Base-by-base conservation (phyloP, 2,888 invertebrate genomes). In the Polyommatus iphigenia region DNA sequence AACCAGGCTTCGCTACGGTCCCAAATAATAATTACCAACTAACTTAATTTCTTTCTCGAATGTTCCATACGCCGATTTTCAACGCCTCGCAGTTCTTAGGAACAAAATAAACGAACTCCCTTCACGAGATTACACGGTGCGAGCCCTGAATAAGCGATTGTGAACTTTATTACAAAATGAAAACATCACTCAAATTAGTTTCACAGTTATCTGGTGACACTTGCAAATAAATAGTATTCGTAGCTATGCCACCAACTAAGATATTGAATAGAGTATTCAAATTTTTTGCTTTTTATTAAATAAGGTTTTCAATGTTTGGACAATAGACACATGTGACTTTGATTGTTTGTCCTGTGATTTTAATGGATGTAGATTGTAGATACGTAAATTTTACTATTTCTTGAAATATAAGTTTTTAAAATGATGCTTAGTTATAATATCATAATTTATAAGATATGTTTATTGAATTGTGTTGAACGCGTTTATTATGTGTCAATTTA, bases 111-210 rank as follows among this genome's bases (percentile, higher is more conserved):
- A 72, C 72, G 72, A 72, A 46, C 29, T 75, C 29, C 46, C 75
- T 29, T 50, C 75, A 46, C 20, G 13, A 7, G 75, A 75, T 75
- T 75, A 41, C 75, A 75, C 29, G 75, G 54, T 75, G 73, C 50
- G 24, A 15, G 29, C 24, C 18, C 13, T 8, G 46, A 24, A 73
- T 41, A 18, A 18, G 29, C 29, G 75, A 50, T 29, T 54, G 4
- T 75, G 20, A 75, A 46, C 46, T 54, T 75, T 54, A 54, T 73
- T 5, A 8, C 41, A 13, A 20, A 73, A 46, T 73, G 46, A 50
- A 73, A 29, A 18, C 75, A 75, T 75, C 50, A 75, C 50, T 75
- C 75, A 75, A 75, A 75, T 75, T 75, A 75, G 75, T 75, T 24
- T 75, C 75, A 75, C 75, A 75, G 75, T 24, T 24, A 75, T 29